Evolutionary conservation across 2,797 vertebrate genomes (phyloP).

Genomic region (Melanotaenia parkinsoni): DNA sequence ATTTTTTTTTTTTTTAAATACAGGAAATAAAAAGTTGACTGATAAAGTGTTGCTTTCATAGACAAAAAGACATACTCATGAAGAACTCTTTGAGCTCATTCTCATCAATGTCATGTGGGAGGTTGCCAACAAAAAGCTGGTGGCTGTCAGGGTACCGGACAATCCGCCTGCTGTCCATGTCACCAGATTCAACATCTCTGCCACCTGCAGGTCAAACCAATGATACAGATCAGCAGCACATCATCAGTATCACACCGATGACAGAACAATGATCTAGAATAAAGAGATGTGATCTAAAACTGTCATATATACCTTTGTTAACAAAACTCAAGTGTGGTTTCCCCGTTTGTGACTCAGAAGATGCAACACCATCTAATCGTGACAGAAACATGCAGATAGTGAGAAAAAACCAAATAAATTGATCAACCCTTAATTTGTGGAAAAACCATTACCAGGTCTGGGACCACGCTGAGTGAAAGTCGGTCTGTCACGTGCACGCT

Average conservation of each 20-base stretch:
- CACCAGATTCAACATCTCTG: constrained; percentile 90
- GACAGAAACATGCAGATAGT: constrained; percentile 20
- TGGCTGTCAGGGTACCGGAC: constrained; percentile 96
- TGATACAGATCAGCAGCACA: neutral
- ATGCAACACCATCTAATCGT: constrained; percentile 75
- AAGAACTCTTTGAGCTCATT: constrained; percentile 98
- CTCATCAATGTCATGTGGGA: constrained; percentile 99
- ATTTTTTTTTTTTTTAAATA: neutral
- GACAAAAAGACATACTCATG: constrained; percentile 89
- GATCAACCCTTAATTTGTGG: neutral
- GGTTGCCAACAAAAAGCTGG: constrained; percentile 98
- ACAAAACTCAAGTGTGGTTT: constrained; percentile 84
- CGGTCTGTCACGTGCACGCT: constrained; percentile 91
- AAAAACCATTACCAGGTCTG: constrained; percentile 85
- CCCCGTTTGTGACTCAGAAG: constrained; percentile 81
- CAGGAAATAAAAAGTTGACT: neutral
- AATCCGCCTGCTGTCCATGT: constrained; percentile 90
- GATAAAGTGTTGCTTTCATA: neutral
- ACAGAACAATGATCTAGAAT: neutral
- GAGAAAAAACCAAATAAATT: neutral
- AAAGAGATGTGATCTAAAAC: neutral
- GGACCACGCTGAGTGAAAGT: constrained; percentile 89
- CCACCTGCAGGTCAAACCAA: constrained; percentile 76
- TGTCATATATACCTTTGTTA: constrained; percentile 78
- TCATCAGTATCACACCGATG: neutral